Conservation (phyloP, 2,113 vertebrate genomes). For the Epinephelus moara region DNA sequence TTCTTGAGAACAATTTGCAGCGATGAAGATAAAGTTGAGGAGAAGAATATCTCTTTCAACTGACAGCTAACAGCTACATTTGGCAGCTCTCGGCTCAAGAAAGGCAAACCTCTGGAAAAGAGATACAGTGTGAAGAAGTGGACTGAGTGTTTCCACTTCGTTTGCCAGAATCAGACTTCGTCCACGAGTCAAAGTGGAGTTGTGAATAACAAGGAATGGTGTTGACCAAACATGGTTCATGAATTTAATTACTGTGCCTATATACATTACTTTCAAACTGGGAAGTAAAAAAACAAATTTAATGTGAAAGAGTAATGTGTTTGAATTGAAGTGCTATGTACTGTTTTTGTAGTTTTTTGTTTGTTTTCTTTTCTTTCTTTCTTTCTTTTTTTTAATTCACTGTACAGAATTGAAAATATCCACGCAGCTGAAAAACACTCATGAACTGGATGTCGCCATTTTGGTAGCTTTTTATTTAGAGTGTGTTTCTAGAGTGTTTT, state of each 20-base stretch:
- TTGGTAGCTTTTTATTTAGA: conserved; percentile 84
- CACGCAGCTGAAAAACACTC: conserved; percentile 64
- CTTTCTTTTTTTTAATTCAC: conserved; percentile 55
- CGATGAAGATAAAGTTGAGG: not conserved
- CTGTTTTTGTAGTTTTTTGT: conserved; percentile 81
- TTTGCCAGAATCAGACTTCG: conserved; percentile 6
- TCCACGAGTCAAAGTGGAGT: conserved; percentile 12
- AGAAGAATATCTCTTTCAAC: not conserved
- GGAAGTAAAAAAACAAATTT: conserved; percentile 76
- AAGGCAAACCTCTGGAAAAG: not conserved
- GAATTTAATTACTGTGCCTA: conserved; percentile 83
- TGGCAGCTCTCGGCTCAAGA: conserved; percentile 27
- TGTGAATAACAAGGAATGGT: conserved; percentile 40
- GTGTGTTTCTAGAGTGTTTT: conserved; percentile 85
- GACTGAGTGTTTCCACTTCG: not conserved
- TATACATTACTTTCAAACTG: conserved; percentile 75
- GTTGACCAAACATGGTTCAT: conserved; percentile 56
- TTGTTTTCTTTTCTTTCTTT: conserved; percentile 17
- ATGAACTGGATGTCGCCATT: conserved; percentile 78
- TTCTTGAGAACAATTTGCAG: not conserved
- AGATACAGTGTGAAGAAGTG: not conserved
- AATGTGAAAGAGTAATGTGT: conserved; percentile 82
- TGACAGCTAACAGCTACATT: not conserved
- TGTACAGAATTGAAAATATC: conserved; percentile 80
- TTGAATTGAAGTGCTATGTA: conserved; percentile 88